phyloP scores from a whole-genome alignment of 2,797 vertebrate species.

The Argyrosomus regius region DNA sequence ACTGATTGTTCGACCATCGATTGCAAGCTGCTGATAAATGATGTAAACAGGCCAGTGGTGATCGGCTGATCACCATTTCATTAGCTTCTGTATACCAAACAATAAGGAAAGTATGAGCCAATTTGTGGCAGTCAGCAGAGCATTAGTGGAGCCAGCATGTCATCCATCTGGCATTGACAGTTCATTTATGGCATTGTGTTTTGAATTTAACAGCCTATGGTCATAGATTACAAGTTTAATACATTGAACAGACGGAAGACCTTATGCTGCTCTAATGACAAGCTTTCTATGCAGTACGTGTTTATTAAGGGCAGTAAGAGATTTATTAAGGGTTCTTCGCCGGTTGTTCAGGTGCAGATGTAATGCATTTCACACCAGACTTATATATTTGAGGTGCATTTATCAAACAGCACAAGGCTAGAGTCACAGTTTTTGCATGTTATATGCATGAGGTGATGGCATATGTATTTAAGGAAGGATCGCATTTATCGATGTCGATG shows the following conservation, averaged over 20 bases:
- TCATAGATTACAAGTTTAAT: constrained; percentile 41
- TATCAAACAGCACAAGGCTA: background rate
- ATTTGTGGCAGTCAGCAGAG: constrained; percentile 48
- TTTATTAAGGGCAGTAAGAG: background rate
- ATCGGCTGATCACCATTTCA: constrained; percentile 38
- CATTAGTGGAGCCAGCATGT: constrained; percentile 19
- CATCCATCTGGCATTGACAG: constrained; percentile 57
- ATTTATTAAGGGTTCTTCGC: background rate
- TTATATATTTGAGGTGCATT: background rate
- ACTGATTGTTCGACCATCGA: background rate
- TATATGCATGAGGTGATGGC: background rate
- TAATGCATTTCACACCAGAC: background rate
- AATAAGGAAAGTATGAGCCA: constrained; percentile 35
- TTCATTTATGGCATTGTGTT: constrained; percentile 53
- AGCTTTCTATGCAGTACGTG: background rate
- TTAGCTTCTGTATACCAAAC: constrained; percentile 44
- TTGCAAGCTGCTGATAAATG: constrained; percentile 34
- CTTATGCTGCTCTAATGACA: constrained; percentile 24
- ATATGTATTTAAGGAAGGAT: background rate
- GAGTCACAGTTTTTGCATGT: no score
- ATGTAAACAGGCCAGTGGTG: constrained; percentile 28
- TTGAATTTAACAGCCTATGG: constrained; percentile 42
- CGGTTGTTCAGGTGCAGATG: background rate
- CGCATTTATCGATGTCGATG: background rate
- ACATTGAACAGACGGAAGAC: constrained; percentile 11